A percentile compares a stretch with the other conserved stretches of the same genome.
These are phyloP conservation scores for Eumacrocentrus americanus DNA, from an alignment of 2,888 invertebrate species.

Conservation along the genomic window DNA sequence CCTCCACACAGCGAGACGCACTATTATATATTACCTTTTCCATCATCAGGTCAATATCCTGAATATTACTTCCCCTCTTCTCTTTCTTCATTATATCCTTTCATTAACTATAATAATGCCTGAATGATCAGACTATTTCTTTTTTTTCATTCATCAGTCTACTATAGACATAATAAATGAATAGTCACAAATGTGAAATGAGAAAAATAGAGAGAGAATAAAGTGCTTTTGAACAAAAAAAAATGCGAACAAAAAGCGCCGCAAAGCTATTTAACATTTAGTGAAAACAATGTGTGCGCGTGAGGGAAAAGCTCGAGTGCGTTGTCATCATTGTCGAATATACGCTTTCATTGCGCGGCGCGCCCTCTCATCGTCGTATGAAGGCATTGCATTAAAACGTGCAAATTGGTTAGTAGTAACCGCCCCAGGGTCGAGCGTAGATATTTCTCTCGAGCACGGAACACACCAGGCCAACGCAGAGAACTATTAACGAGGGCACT, in stretches of 20 bases:
- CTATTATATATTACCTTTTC: no score
- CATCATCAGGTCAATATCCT: no score
- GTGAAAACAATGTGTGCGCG: conserved; percentile 4
- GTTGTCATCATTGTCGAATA: no score
- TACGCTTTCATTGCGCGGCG: conserved; percentile 5
- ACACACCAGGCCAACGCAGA: neutral
- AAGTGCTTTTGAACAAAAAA: neutral
- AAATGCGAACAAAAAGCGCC: neutral
- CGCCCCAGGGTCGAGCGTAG: neutral
- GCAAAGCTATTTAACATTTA: conserved; percentile 10
- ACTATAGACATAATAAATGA: neutral
- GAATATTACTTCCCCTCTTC: no score
- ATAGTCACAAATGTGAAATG: neutral
- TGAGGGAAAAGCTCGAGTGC: no score
- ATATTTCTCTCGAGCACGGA: neutral
- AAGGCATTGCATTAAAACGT: conserved; percentile 10
- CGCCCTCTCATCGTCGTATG: neutral
- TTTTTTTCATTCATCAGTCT: neutral
- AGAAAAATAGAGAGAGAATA: neutral
- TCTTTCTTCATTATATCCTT: no score
- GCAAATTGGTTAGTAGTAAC: conserved; percentile 13
- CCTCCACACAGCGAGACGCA: neutral
- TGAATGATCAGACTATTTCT: no score
- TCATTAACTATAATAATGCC: no score
- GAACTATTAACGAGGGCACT: neutral